A percentile compares a stretch with the other conserved stretches of the same genome.
These are phyloP conservation scores for Amblyornis subalaris DNA, from an alignment of 2,113 vertebrate species.

Conservation along the genomic window DNA sequence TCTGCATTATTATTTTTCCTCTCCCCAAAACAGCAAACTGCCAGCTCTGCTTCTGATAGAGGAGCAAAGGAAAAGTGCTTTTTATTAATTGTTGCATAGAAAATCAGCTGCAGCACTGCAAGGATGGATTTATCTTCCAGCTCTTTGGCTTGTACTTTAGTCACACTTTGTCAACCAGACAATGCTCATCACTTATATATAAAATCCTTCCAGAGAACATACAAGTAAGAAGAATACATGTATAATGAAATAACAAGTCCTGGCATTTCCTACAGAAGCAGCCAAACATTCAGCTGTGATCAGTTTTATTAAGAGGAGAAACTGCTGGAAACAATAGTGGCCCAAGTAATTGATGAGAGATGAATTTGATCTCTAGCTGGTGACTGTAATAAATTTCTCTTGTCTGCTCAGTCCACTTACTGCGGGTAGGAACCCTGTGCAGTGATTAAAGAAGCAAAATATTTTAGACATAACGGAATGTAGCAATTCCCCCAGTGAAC, in stretches of 20 bases:
- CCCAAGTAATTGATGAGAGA: slow-evolving; percentile 17
- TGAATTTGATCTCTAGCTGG: slow-evolving; percentile 1
- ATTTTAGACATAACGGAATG: slow-evolving; percentile 9
- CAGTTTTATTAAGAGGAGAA: slow-evolving; percentile 30
- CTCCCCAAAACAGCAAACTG: rapidly evolving
- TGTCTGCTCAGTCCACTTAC: neutral
- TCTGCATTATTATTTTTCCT: neutral
- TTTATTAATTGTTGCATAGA: neutral
- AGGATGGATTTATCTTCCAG: neutral
- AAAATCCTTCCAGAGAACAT: neutral
- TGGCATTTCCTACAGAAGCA: neutral
- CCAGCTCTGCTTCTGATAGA: neutral
- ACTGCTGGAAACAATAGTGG: neutral
- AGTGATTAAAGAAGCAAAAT: slow-evolving; percentile 25
- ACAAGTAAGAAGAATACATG: neutral
- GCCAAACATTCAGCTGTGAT: slow-evolving; percentile 4
- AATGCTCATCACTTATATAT: neutral
- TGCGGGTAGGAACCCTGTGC: neutral
- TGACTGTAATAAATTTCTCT: neutral
- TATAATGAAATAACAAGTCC: slow-evolving; percentile 35
- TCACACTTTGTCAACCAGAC: slow-evolving; percentile 30
- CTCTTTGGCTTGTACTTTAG: neutral
- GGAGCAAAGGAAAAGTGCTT: neutral
- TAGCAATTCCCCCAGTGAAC: neutral
- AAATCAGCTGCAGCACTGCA: neutral